Percentiles rank a stretch among this genome's conserved stretches.
Evolutionary conservation across 2,797 vertebrate genomes (phyloP).

Genomic region (Poeciliopsis presidionis): DNA sequence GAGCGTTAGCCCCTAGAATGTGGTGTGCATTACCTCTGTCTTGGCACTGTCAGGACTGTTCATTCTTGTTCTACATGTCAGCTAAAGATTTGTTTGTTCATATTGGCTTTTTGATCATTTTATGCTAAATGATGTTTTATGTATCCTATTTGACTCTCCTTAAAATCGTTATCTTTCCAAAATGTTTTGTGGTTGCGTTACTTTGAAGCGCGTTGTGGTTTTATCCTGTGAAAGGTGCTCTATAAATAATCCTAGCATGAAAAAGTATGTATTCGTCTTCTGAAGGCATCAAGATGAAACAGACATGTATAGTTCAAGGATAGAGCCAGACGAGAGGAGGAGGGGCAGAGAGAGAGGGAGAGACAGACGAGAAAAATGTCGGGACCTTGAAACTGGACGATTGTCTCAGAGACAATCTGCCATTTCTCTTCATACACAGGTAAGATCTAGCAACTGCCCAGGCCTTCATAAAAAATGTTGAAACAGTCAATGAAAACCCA

Average conservation of each 20-base stretch:
- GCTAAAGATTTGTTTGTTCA: too few species aligned
- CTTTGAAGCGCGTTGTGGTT: too few species aligned
- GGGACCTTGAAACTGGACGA: slow-evolving; percentile 63
- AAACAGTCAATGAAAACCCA: not conserved
- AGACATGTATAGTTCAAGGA: slow-evolving; percentile 49
- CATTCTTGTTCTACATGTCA: too few species aligned
- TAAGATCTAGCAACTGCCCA: slow-evolving; percentile 14
- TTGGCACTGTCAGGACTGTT: too few species aligned
- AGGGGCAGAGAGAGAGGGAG: slow-evolving; percentile 77
- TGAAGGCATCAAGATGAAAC: slow-evolving; percentile 64
- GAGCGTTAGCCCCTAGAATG: too few species aligned
- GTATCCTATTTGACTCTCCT: too few species aligned
- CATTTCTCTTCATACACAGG: slow-evolving; percentile 60
- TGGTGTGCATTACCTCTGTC: too few species aligned
- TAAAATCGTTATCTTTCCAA: too few species aligned
- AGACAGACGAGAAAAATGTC: slow-evolving; percentile 74
- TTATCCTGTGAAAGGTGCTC: too few species aligned
- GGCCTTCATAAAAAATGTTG: not conserved
- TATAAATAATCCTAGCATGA: not conserved
- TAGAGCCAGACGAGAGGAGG: slow-evolving; percentile 73
- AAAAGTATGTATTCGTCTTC: not conserved
- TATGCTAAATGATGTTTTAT: too few species aligned
- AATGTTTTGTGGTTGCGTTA: too few species aligned
- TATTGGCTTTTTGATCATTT: too few species aligned
- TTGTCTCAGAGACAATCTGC: slow-evolving; percentile 65